Percentiles rank a stretch among this genome's conserved stretches.
phyloP scores from a whole-genome alignment of 2,113 vertebrate species.

The Parotia lawesii region DNA sequence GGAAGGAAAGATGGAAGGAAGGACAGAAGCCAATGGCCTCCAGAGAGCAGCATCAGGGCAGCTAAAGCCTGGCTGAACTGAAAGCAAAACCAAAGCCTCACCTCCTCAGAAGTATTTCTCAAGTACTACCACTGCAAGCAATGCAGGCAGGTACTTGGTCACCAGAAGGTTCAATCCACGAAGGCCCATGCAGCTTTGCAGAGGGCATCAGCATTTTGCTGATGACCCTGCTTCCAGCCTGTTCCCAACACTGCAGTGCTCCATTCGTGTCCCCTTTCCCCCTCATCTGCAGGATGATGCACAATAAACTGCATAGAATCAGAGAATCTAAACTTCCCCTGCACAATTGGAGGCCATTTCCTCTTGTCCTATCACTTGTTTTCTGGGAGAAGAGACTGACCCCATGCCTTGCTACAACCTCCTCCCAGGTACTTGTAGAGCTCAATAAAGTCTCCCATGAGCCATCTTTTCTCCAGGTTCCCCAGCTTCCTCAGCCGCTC shows the following conservation, averaged over 20 bases:
- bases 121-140: background rate
- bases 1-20: no score
- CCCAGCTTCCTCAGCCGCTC: background rate
- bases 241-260: background rate
- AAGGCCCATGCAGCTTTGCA: background rate
- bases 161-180: background rate
- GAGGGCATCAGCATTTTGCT: background rate
- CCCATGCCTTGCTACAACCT: background rate
- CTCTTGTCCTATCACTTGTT: background rate
- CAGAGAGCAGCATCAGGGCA: background rate
- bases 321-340: background rate
- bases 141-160: background rate
- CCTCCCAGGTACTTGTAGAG: background rate
- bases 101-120: background rate
- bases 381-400: background rate
- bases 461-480: background rate
- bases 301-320: background rate
- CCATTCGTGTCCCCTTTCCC: background rate
- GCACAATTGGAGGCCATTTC: background rate
- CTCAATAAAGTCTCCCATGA: background rate
- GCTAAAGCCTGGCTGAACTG: background rate
- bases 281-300: background rate
- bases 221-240: background rate
- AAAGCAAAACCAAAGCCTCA: background rate
- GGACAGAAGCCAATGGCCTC: background rate